Evolutionary conservation across 2,888 invertebrate genomes (phyloP).

Genomic region (Beris morrisii): DNA sequence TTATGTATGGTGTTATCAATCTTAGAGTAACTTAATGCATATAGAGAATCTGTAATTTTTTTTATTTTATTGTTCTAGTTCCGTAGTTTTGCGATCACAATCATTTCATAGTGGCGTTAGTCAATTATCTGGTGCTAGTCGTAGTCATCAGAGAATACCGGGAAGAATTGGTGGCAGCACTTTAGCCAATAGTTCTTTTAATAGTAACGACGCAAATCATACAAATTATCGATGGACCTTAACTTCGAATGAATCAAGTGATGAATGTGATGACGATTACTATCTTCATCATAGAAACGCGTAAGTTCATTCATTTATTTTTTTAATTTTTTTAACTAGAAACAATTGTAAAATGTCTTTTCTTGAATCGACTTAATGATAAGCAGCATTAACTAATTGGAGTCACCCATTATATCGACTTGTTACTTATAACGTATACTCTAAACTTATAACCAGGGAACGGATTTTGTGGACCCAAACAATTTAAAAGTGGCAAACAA

Average conservation of each 20-base stretch:
- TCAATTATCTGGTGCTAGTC: constrained; percentile 16
- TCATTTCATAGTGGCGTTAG: constrained; percentile 61
- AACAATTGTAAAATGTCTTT: too few species aligned
- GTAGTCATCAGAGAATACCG: constrained; percentile 4
- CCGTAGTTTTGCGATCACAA: constrained; percentile 64
- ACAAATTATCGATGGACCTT: constrained; percentile 43
- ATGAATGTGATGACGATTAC: constrained; percentile 41
- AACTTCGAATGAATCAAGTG: constrained; percentile 44
- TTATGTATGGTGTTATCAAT: too few species aligned
- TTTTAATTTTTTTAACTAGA: too few species aligned
- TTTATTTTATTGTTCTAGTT: constrained; percentile 46
- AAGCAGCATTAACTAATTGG: too few species aligned
- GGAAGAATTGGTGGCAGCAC: not conserved
- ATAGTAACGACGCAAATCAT: constrained; percentile 26
- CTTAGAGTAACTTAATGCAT: too few species aligned
- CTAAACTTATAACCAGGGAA: too few species aligned
- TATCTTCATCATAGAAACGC: constrained; percentile 14
- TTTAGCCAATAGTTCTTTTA: not conserved
- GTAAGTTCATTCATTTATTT: constrained; percentile 6
- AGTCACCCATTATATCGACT: too few species aligned
- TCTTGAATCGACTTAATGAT: too few species aligned
- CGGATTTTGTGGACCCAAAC: too few species aligned
- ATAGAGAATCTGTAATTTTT: not conserved
- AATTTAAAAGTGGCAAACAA: too few species aligned
- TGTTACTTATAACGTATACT: too few species aligned